These are phyloP conservation scores for Percopsis omiscomaycus DNA, from an alignment of 2,797 vertebrate species.

Conservation along the genomic window DNA sequence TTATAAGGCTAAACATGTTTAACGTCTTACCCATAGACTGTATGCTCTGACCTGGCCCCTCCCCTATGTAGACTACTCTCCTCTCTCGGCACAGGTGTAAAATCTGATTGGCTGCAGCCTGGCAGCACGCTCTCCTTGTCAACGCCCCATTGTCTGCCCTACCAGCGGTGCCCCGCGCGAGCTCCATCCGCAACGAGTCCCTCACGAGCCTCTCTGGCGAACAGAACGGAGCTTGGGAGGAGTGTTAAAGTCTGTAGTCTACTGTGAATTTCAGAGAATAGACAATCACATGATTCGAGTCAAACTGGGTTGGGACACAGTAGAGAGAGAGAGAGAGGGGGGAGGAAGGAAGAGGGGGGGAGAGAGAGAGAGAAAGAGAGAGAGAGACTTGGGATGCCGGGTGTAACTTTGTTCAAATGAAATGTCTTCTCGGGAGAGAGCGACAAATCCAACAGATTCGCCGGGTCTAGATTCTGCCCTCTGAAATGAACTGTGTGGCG, in stretches of 20 bases:
- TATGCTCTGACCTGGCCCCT: slow-evolving; percentile 26
- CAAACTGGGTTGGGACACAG: slow-evolving; percentile 23
- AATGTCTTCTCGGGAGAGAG: no score
- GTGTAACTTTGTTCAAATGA: no score
- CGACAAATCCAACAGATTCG: no score
- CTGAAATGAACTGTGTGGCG: no score
- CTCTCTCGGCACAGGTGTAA: slow-evolving; percentile 65
- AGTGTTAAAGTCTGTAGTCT: slow-evolving; percentile 24
- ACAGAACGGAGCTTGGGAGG: slow-evolving; percentile 20
- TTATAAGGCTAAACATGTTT: no score
- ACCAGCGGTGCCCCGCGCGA: neutral
- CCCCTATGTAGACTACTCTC: slow-evolving; percentile 15
- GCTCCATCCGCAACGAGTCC: slow-evolving; percentile 26
- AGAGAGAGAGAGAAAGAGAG: slow-evolving; percentile 6
- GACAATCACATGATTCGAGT: slow-evolving; percentile 69
- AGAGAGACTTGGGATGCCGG: neutral
- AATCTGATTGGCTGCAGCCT: slow-evolving; percentile 65
- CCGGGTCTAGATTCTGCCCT: no score
- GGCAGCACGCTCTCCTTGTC: neutral
- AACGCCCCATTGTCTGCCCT: neutral
- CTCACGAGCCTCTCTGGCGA: slow-evolving; percentile 27
- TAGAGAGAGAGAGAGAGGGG: neutral
- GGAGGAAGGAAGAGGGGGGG: neutral
- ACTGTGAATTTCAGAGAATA: slow-evolving; percentile 38
- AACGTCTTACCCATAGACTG: neutral